A percentile compares a stretch with the other conserved stretches of the same genome.
Evolutionary conservation across 2,797 vertebrate species (phyloP).

Genomic region (Lacerta agilis): DNA sequence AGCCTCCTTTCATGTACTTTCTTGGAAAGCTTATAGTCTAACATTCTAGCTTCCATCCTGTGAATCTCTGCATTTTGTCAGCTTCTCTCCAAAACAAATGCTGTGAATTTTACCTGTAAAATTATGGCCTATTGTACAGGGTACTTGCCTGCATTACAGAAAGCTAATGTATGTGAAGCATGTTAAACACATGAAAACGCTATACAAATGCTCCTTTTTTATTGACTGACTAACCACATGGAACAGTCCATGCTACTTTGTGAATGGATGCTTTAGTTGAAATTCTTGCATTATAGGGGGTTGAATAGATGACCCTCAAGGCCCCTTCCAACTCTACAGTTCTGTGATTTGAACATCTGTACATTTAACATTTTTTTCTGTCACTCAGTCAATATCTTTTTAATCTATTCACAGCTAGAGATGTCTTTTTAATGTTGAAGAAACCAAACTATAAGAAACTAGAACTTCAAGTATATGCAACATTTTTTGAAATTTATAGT

Average conservation of each 20-base stretch:
- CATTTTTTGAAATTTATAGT: conserved; percentile 99
- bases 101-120: background rate
- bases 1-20: background rate
- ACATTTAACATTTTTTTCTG: background rate
- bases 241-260: background rate
- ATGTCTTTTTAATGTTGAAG: conserved; percentile 97
- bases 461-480: conserved; percentile 96
- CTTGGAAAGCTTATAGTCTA: no score
- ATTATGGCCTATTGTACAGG: background rate
- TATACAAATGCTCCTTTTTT: background rate
- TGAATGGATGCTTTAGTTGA: no score
- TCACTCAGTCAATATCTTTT: background rate
- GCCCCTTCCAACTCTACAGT: no score
- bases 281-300: no score
- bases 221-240: background rate
- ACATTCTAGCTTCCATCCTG: background rate
- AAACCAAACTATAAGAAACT: conserved; percentile 96
- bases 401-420: conserved; percentile 85
- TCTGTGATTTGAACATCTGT: background rate
- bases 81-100: background rate
- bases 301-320: no score
- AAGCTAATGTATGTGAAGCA: background rate
- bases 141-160: background rate
- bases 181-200: background rate
- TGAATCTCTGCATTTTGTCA: background rate